phyloP scores from a whole-genome alignment of 2,888 invertebrate species.

The Morpho achilles region DNA sequence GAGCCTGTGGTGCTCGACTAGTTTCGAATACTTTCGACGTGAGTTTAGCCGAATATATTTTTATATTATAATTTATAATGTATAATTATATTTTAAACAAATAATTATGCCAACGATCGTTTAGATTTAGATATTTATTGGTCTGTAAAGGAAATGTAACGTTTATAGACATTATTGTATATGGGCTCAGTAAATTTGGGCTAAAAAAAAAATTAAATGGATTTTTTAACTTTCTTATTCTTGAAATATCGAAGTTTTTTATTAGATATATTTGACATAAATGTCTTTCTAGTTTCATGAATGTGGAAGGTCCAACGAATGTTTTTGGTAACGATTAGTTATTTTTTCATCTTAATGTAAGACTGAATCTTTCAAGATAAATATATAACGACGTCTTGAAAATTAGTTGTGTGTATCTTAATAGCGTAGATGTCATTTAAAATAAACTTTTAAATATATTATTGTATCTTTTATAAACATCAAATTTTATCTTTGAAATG shows the following conservation, averaged over 20 bases:
- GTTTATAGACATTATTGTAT: too few species aligned
- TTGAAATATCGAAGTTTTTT: conserved; percentile 2
- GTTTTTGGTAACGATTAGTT: conserved; percentile 35
- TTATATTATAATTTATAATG: too few species aligned
- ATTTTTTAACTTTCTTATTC: neutral
- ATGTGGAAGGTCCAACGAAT: conserved; percentile 52
- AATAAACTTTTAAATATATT: conserved; percentile 6
- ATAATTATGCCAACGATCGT: too few species aligned
- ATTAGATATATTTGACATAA: conserved; percentile 1
- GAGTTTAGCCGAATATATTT: too few species aligned
- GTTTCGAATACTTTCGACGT: too few species aligned
- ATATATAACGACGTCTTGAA: conserved; percentile 34
- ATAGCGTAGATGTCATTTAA: conserved; percentile 21
- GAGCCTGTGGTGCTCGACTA: too few species aligned
- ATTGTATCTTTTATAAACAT: conserved; percentile 1
- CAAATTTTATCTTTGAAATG: conserved; percentile 7
- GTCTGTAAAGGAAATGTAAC: too few species aligned
- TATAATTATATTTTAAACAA: too few species aligned
- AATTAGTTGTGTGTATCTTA: conserved; percentile 23
- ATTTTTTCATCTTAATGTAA: conserved; percentile 50
- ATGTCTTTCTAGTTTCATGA: conserved; percentile 23
- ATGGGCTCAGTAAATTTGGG: too few species aligned
- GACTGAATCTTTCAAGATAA: conserved; percentile 55
- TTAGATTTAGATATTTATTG: too few species aligned
- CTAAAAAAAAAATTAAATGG: too few species aligned